Base-by-base conservation (phyloP, 2,797 vertebrate species). In the Zenarchopterus dispar region DNA sequence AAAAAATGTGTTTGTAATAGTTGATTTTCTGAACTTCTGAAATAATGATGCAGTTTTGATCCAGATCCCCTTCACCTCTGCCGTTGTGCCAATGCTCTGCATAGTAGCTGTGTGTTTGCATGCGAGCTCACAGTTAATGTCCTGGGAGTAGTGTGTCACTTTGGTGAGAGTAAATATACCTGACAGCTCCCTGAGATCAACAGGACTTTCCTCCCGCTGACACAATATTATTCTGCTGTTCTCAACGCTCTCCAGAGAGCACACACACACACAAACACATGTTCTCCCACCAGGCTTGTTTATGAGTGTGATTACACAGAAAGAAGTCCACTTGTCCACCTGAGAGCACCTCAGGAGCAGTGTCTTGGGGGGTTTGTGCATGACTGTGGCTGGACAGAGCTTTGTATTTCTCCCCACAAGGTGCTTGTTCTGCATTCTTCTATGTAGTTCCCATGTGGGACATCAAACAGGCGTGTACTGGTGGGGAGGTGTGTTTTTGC, bases 141-240 rank as follows among this genome's bases (percentile, higher is more conserved):
- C 85, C 69, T 65, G 81, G 87, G 88, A 89, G 69, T 70, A 56
- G 74, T 23, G 53, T 17, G 64, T 88, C 85, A 89, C 84, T 88
- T 84, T 85, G 82, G 87, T 80, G 77, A 80, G 77, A 68, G 80
- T 88, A 91, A 90, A 91, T 89, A 89, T 84, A 90, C 81, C 84
- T 67, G 75, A 71, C 67, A 62, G 75, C 16, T 23, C 75, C 83
- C 51, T 68, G 82, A 87, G 89, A 89, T 70, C 73, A 63, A 64
- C 69, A 71, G 67, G 62, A 78, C 78, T 78, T 63, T 75, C 65
- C 78, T 78, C 84, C 69, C 68, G 46, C 78, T 87, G 84, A 87
- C 87, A 92, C 84, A 91, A 89, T 92, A 88, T 91, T 92, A 88
- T 92, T 92, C 75, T 87, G 81, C 80, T 84, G 74, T 70, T 80